phyloP scores from a whole-genome alignment of 2,797 vertebrate species.

The Manis pentadactyla region DNA sequence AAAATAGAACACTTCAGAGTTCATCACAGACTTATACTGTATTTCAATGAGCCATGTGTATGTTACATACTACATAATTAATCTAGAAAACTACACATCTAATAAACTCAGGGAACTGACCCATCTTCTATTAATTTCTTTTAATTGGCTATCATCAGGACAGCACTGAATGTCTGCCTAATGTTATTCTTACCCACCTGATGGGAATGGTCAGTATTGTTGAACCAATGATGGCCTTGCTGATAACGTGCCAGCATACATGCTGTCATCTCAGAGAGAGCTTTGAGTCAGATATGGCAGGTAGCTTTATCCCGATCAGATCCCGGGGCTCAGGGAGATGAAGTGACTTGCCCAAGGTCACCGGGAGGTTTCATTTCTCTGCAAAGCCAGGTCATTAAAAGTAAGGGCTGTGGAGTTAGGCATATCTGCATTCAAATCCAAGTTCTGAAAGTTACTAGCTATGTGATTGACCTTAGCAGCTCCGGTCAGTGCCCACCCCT shows the following conservation, averaged over 20 bases:
- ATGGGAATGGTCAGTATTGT: background rate
- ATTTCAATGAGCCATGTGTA: constrained; percentile 84
- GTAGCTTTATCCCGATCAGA: background rate
- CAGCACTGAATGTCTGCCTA: constrained; percentile 46
- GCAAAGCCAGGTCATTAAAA: background rate
- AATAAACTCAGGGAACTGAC: constrained; percentile 80
- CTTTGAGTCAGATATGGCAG: background rate
- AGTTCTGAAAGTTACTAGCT: background rate
- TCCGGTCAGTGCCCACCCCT: background rate
- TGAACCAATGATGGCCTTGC: background rate
- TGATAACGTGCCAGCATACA: background rate
- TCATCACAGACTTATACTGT: constrained; percentile 84
- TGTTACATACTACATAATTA: constrained; percentile 84
- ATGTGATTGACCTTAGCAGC: background rate
- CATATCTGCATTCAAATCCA: background rate
- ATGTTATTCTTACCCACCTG: background rate
- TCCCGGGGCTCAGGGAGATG: background rate
- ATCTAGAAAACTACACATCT: constrained; percentile 82
- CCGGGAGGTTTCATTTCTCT: background rate
- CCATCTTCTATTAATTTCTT: constrained; percentile 82
- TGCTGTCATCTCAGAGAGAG: background rate
- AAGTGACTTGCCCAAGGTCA: background rate
- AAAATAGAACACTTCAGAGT: constrained; percentile 85
- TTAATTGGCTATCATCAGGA: constrained; percentile 81
- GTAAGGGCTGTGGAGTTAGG: background rate